A percentile compares a stretch with the other conserved stretches of the same genome.
phyloP scores from a whole-genome alignment of 2,888 invertebrate genomes.

The Scrobipalpa costella region DNA sequence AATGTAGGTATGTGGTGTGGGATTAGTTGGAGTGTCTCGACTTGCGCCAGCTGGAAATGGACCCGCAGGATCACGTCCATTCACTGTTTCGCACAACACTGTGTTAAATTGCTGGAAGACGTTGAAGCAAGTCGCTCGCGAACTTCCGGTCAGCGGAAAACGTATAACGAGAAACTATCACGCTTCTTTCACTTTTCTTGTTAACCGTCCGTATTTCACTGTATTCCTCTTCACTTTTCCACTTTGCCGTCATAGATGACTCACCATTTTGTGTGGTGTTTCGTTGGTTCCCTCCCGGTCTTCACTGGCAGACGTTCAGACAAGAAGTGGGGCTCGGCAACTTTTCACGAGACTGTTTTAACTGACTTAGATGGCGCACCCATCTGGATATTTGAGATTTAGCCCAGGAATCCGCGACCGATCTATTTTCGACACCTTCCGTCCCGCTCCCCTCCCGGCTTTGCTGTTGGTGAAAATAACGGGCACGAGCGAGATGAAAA shows the following conservation, averaged over 20 bases:
- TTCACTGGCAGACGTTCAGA: constrained; percentile 88
- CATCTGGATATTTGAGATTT: constrained; percentile 83
- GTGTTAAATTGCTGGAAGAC: constrained; percentile 42
- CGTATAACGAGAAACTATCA: constrained; percentile 55
- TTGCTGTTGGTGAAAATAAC: constrained; percentile 42
- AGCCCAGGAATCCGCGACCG: constrained; percentile 80
- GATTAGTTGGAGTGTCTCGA: constrained; percentile 47
- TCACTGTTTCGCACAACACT: constrained; percentile 69
- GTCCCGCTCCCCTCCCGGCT: constrained; percentile 61
- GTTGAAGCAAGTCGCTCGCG: constrained; percentile 49
- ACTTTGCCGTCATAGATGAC: constrained; percentile 70
- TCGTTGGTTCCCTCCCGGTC: constrained; percentile 83
- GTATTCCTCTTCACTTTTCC: constrained; percentile 73
- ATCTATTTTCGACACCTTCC: constrained; percentile 77
- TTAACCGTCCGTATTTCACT: constrained; percentile 68
- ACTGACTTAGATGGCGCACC: constrained; percentile 87
- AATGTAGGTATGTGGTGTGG: constrained; percentile 52
- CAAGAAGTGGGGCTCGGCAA: constrained; percentile 88
- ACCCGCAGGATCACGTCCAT: constrained; percentile 50
- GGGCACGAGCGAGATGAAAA: constrained; percentile 61
- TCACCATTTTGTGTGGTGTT: constrained; percentile 86
- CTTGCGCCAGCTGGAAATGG: constrained; percentile 51
- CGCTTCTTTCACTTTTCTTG: constrained; percentile 59
- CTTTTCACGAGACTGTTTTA: constrained; percentile 86
- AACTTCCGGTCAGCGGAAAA: constrained; percentile 73